Evolutionary conservation across 2,113 vertebrate species (phyloP).

Genomic region (Crotalus helleri): DNA sequence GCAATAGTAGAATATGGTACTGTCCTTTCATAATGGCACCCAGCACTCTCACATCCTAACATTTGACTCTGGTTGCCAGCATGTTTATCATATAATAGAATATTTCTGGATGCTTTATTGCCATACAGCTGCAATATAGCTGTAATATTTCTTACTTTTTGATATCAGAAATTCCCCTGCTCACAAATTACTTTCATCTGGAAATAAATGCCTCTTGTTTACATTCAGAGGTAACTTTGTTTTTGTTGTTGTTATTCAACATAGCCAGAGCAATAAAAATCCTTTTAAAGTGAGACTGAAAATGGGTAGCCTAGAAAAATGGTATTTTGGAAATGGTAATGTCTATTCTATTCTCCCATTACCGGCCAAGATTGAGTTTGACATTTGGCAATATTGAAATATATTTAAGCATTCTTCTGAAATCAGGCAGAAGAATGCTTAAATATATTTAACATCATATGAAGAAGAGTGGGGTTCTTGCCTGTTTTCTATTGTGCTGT

Average conservation of each 20-base stretch:
- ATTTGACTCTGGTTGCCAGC: background rate
- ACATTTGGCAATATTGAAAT: slow-evolving; percentile 24
- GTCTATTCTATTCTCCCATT: slow-evolving; percentile 20
- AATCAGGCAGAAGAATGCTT: too few relatives aligned
- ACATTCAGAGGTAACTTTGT: background rate
- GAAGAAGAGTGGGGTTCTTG: background rate
- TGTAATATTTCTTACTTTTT: background rate
- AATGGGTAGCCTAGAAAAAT: slow-evolving; percentile 14
- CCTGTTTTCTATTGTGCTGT: background rate
- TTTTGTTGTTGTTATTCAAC: background rate
- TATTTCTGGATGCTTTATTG: background rate
- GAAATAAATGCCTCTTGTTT: slow-evolving; percentile 12
- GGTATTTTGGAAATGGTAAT: slow-evolving; percentile 23
- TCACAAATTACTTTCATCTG: background rate
- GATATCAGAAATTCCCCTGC: background rate
- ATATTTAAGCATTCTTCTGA: slow-evolving; percentile 17
- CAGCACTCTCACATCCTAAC: background rate
- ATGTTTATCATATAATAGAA: background rate
- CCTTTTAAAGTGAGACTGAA: slow-evolving; percentile 9
- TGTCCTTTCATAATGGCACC: background rate
- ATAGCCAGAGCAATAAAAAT: slow-evolving; percentile 21
- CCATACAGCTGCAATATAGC: background rate
- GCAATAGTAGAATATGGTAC: background rate
- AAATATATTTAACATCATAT: background rate
- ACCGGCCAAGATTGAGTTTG: slow-evolving; percentile 6